Conservation (phyloP, 2,888 invertebrate genomes). For the Mesopsocus fuscifrons region DNA sequence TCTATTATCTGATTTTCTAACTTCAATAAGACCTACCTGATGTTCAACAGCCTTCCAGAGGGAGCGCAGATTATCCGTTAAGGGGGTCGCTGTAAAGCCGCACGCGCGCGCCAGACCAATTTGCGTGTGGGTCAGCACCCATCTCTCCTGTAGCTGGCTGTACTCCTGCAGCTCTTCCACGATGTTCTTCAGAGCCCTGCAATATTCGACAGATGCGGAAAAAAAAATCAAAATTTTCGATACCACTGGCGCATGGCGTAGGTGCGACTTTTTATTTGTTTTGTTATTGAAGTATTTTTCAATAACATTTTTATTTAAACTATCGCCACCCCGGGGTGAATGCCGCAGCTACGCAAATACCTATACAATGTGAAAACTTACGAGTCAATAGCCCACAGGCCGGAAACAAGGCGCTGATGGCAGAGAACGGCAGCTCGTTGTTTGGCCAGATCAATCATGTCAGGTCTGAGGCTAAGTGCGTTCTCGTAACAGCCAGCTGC, state of each 20-base stretch:
- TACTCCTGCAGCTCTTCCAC: slow-evolving; percentile 40
- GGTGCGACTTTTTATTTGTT: no score
- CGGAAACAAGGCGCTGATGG: slow-evolving; percentile 40
- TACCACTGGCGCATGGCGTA: no score
- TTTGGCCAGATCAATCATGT: slow-evolving; percentile 37
- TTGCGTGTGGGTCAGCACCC: slow-evolving; percentile 37
- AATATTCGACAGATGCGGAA: slow-evolving; percentile 14
- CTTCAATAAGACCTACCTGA: slow-evolving; percentile 9
- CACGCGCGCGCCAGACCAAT: slow-evolving; percentile 22
- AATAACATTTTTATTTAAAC: no score
- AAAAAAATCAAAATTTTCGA: slow-evolving; percentile 11
- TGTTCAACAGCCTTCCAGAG: background rate
- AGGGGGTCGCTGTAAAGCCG: background rate
- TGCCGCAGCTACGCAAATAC: no score
- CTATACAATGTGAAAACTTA: slow-evolving; percentile 30
- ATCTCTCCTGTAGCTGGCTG: slow-evolving; percentile 38
- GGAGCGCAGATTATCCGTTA: background rate
- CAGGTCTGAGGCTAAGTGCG: slow-evolving; percentile 41
- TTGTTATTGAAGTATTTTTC: no score
- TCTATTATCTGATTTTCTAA: no score
- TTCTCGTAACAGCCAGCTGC: slow-evolving; percentile 46
- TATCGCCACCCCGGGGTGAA: no score
- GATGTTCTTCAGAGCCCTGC: slow-evolving; percentile 38
- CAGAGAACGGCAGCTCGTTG: slow-evolving; percentile 47
- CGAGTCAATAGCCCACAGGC: slow-evolving; percentile 43